These are phyloP conservation scores for Scopus umbretta DNA, from an alignment of 2,113 vertebrate genomes.

Conservation along the genomic window DNA sequence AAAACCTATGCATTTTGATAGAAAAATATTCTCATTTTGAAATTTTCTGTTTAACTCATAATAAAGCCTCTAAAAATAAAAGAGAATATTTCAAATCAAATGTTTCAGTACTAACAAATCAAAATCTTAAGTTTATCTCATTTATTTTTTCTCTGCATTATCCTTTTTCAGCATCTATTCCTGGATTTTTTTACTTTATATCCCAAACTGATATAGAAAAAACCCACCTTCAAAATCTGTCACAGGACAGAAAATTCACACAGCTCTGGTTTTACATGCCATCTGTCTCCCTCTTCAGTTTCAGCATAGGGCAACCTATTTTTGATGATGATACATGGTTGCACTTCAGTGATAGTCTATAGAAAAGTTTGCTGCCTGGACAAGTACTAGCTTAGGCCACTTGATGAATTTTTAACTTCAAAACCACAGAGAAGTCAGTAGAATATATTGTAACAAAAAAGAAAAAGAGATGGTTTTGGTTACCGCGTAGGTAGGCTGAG, in stretches of 20 bases:
- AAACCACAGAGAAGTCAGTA: background rate
- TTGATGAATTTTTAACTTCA: background rate
- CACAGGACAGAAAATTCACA: slow-evolving; percentile 3
- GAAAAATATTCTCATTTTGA: background rate
- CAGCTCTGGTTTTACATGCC: background rate
- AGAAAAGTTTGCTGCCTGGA: background rate
- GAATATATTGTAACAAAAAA: background rate
- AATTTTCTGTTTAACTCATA: background rate
- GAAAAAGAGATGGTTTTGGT: background rate
- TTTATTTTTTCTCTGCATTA: background rate
- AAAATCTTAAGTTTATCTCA: background rate
- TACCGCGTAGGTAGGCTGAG: background rate
- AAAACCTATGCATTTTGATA: background rate
- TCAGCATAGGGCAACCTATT: background rate
- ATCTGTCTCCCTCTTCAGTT: slow-evolving; percentile 4
- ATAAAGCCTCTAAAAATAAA: background rate
- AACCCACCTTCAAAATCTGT: background rate
- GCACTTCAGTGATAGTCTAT: background rate
- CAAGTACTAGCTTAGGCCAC: background rate
- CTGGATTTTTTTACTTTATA: background rate
- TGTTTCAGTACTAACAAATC: background rate
- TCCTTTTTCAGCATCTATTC: background rate
- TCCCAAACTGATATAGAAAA: background rate
- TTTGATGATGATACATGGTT: background rate
- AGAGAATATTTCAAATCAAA: background rate